Base-by-base conservation (phyloP, 2,888 invertebrate species). In the Epistrophe grossulariae region DNA sequence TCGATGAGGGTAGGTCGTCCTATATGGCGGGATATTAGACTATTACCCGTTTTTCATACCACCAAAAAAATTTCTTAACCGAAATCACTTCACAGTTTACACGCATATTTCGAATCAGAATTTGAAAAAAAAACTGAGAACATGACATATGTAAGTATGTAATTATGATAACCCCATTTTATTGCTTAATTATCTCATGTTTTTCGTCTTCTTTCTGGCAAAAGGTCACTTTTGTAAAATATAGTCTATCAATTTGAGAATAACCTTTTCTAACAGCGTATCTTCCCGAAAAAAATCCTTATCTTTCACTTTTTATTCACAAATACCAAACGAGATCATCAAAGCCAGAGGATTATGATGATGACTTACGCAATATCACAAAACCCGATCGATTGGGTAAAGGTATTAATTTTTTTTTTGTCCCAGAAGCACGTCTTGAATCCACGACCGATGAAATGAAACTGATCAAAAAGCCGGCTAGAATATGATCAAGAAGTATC, bases 391-490 rank as follows among this genome's bases (percentile, higher is more conserved):
- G 24, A 71, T 45, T 38, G 9, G 52, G 15, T 4, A 7, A 19
- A n/a, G 55, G 24, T 24, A 24, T 15, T 5, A 31, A 24, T 24
- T 2, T 24, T 31, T 31, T 31, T 11, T 74, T 43, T 45, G 8
- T 73, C 73, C 43, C 38, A 55, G 64, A 74, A 62, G 28, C 81
- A 24, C 82, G 74, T 74, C 82, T 85, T 79, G 74, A 71, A 59
- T 71, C 82, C 78, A 78, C 85, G 82, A 79, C 82, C 85, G 85
- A 60, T 45, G 64, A 74, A 81, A 74, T 85, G 73, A 85, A 85
- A 85, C 85, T 85, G 85, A 81, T 74, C 40, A 24, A 74, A 28
- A 45, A 5, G 50, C 73, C 77, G 70, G 78, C 78, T 77, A 35
- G 64, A 45, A n/a, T 28, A 7, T 24, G 10, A 43, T 31, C 28